Conservation (phyloP, 2,797 vertebrate genomes). For the Bradypus variegatus region DNA sequence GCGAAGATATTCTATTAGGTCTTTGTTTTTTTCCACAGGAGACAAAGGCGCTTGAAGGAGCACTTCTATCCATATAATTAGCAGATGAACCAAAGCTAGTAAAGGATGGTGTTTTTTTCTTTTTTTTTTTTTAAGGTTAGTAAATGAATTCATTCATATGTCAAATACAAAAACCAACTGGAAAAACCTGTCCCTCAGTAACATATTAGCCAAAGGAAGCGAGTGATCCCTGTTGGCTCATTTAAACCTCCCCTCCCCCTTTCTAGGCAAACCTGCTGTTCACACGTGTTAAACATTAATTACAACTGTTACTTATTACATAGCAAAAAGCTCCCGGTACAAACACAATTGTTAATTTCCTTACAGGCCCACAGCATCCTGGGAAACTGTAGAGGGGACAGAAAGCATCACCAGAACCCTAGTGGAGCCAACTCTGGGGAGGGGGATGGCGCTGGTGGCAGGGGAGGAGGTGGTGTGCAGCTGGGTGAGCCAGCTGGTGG, state of each 20-base stretch:
- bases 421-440: neutral
- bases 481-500: neutral
- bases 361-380: constrained; percentile 46
- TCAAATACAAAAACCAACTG: constrained; percentile 53
- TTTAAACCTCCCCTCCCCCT: neutral
- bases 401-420: neutral
- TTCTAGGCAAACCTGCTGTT: constrained; percentile 55
- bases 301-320: constrained; percentile 63
- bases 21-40: neutral
- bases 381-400: constrained; percentile 39
- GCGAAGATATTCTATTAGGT: neutral
- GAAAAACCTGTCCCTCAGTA: constrained; percentile 60
- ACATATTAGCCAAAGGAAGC: constrained; percentile 57
- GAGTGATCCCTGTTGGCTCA: constrained; percentile 27
- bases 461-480: neutral
- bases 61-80: constrained; percentile 25
- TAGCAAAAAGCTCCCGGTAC: constrained; percentile 42
- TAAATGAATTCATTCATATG: constrained; percentile 50
- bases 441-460: neutral
- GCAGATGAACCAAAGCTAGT: constrained; percentile 43
- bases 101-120: constrained; percentile 24
- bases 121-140: neutral
- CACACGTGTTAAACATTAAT: constrained; percentile 67
- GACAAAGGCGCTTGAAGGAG: constrained; percentile 24
- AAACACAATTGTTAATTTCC: constrained; percentile 57